Percentiles rank a stretch among this genome's conserved stretches.
Conservation (phyloP, 2,113 vertebrate species). For the Theristicus caerulescens region DNA sequence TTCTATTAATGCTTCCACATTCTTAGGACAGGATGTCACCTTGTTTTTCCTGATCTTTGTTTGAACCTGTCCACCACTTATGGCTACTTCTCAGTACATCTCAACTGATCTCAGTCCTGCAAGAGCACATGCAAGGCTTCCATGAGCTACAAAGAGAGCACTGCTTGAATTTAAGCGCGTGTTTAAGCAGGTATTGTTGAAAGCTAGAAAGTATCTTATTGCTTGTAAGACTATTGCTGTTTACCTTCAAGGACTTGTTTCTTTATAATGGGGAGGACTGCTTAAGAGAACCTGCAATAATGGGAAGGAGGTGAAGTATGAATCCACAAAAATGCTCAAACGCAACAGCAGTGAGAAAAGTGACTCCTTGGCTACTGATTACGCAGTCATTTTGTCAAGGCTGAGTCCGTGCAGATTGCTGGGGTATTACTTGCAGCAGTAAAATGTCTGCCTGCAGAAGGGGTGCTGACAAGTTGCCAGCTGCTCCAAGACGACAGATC, state of each 20-base stretch:
- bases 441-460: neutral
- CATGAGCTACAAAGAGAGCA: neutral
- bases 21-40: neutral
- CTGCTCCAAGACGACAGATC: slow-evolving; percentile 21
- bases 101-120: neutral
- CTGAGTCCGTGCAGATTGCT: neutral
- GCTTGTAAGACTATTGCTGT: neutral
- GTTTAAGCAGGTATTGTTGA: neutral
- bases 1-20: neutral
- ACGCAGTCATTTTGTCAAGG: neutral
- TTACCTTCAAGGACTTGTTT: neutral
- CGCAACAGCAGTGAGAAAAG: neutral
- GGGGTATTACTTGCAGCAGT: slow-evolving; percentile 1
- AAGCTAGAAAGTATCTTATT: neutral
- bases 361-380: neutral
- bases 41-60: neutral
- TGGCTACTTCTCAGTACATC: neutral
- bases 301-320: neutral
- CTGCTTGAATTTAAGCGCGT: neutral
- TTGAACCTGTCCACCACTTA: neutral
- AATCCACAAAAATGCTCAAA: neutral
- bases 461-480: slow-evolving; percentile 1
- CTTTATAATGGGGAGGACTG: neutral
- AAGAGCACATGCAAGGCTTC: neutral
- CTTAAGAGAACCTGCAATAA: neutral